Percentiles rank a stretch among this genome's conserved stretches.
Evolutionary conservation across 2,113 vertebrate species (phyloP).

Genomic region (Haemorhous mexicanus): DNA sequence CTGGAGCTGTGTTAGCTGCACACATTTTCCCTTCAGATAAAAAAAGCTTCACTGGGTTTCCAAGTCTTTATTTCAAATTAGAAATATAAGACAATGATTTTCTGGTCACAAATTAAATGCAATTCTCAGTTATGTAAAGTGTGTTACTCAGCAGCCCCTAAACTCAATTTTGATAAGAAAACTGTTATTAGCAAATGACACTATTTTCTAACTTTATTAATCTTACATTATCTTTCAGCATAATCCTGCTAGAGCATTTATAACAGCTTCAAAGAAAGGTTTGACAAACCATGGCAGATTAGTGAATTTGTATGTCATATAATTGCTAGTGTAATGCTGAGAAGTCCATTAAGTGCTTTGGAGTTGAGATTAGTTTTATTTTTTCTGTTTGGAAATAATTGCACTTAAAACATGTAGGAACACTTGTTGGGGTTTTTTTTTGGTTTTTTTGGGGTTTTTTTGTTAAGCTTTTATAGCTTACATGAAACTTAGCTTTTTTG

Average conservation of each 20-base stretch:
- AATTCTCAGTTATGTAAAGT: constrained; percentile 15
- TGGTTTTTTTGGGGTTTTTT: not conserved
- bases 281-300: not conserved
- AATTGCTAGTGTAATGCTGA: not conserved
- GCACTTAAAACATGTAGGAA: not conserved
- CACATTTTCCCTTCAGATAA: not conserved
- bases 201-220: not conserved
- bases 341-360: not conserved
- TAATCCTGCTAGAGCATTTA: not conserved
- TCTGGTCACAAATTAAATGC: not conserved
- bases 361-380: not conserved
- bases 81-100: not conserved
- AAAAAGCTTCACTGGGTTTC: not conserved
- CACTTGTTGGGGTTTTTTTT: not conserved
- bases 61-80: not conserved
- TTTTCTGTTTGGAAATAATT: not conserved
- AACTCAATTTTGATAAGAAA: not conserved
- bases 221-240: not conserved
- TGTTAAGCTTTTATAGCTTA: not conserved
- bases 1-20: not conserved
- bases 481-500: not conserved
- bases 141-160: not conserved
- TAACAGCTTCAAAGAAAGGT: not conserved
- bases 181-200: not conserved
- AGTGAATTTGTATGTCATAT: not conserved